Evolutionary conservation across 2,888 invertebrate species (phyloP).

Genomic region (Mallateleia sp.): DNA sequence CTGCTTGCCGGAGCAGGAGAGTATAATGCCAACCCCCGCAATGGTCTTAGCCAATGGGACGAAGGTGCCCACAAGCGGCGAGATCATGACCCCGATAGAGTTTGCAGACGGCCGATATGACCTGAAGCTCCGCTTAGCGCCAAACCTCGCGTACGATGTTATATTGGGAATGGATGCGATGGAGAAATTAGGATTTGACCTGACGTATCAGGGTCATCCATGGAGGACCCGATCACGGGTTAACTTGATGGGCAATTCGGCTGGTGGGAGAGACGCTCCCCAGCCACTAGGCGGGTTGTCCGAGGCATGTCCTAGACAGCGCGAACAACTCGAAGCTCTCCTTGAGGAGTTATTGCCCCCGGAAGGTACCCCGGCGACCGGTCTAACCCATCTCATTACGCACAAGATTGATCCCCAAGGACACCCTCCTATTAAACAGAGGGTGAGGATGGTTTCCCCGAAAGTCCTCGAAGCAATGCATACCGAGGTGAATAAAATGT

Average conservation of each 20-base stretch:
- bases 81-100: neutral
- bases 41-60: neutral
- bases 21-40: neutral
- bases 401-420: slow-evolving; percentile 22
- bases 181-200: neutral
- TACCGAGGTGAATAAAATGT: neutral
- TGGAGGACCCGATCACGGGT: too few species aligned
- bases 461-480: slow-evolving; percentile 5
- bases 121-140: neutral
- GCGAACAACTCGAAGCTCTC: too few species aligned
- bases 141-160: neutral
- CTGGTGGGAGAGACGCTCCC: too few species aligned
- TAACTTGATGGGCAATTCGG: too few species aligned
- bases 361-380: too few species aligned
- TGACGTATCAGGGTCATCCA: too few species aligned
- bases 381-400: neutral
- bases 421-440: neutral
- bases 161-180: neutral
- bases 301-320: too few species aligned
- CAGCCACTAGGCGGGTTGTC: too few species aligned
- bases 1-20: neutral
- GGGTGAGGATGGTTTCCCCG: too few species aligned
- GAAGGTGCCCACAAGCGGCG: neutral
- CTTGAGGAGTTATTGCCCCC: neutral
- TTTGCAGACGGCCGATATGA: neutral